Evolutionary conservation across 2,888 invertebrate genomes (phyloP), one percentile per base, ranked within the genome.

Genomic region (Pristionchus arcanus): DNA sequence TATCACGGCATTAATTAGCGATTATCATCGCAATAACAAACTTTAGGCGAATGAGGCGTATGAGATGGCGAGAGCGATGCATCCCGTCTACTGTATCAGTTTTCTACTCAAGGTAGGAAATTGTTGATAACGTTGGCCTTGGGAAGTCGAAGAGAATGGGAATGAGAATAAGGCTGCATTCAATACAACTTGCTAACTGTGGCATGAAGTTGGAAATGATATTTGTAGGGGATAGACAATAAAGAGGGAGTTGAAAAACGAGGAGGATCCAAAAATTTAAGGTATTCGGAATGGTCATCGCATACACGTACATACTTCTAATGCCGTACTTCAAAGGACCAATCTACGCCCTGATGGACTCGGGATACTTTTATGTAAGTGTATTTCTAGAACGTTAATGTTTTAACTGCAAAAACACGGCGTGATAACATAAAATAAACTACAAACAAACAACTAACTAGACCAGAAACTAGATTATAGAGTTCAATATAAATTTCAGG

Each of bases 221-320:
- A n/a, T n/a, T n/a, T n/a, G n/a, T n/a, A n/a, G n/a, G n/a, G n/a
- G n/a, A n/a, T n/a, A n/a, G n/a, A n/a, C n/a, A n/a, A n/a, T n/a
- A n/a, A n/a, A n/a, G n/a, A 42, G 42, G 42, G 42, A 9, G 42
- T 3, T 3, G 5, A 42, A 42, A 42, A 42, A 42, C 42, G 42
- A 13, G 13, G 9, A 49, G 11, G 42, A n/a, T 59, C 19, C 59
- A 59, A 59, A 59, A 68, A 7, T 15, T 68, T 68, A 3, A 81
- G 81, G 49, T 81, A 0, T 28, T n/a, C 3, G 81, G 49, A 53
- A 81, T 81, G 49, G 13, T 49, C 1, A 81, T 81, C 49, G 81
- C 81, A 16, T 81, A 81, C 81, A 81, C 81, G 1, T 81, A 81
- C 81, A 28, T 81, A 4, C 81, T 81, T 15, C n/a, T 81, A 15